Percentiles rank a stretch among this genome's conserved stretches.
Conservation (phyloP, 2,113 vertebrate species). For the Butastur rufipennis region DNA sequence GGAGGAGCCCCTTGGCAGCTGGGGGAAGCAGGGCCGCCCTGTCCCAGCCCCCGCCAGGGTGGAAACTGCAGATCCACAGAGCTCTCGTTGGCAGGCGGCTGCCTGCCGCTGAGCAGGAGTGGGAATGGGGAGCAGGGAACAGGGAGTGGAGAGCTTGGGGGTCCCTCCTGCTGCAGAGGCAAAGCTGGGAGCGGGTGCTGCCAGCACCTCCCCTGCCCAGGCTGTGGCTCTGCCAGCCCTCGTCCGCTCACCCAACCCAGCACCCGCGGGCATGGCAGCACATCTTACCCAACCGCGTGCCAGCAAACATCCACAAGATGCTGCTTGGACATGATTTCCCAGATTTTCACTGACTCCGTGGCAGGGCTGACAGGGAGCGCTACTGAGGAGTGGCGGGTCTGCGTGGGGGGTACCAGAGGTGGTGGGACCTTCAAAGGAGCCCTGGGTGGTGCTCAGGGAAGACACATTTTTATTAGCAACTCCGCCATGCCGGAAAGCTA, state of each 20-base stretch:
- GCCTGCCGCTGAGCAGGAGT: background rate
- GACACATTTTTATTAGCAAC: background rate
- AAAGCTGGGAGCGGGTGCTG: background rate
- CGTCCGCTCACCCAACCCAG: fast-evolving
- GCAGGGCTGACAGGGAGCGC: background rate
- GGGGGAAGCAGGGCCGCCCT: background rate
- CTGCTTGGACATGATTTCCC: background rate
- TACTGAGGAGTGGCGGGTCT: background rate
- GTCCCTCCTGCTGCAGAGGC: background rate
- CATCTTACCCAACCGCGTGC: background rate
- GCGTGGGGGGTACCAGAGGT: fast-evolving
- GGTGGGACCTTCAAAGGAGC: background rate
- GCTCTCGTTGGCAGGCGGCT: background rate
- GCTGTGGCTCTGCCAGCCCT: background rate
- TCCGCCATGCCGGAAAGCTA: background rate
- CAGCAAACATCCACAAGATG: background rate
- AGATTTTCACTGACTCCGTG: background rate
- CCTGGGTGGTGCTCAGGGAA: background rate
- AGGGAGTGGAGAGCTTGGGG: background rate
- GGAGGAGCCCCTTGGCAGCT: background rate
- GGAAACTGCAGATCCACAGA: background rate
- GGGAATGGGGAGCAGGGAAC: background rate
- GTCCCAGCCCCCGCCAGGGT: fast-evolving
- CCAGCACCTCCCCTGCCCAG: background rate
- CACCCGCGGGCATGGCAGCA: background rate